A percentile compares a stretch with the other conserved stretches of the same genome.
These are phyloP conservation scores for Oreotrochilus melanogaster DNA, from an alignment of 2,113 vertebrate genomes.

Conservation along the genomic window DNA sequence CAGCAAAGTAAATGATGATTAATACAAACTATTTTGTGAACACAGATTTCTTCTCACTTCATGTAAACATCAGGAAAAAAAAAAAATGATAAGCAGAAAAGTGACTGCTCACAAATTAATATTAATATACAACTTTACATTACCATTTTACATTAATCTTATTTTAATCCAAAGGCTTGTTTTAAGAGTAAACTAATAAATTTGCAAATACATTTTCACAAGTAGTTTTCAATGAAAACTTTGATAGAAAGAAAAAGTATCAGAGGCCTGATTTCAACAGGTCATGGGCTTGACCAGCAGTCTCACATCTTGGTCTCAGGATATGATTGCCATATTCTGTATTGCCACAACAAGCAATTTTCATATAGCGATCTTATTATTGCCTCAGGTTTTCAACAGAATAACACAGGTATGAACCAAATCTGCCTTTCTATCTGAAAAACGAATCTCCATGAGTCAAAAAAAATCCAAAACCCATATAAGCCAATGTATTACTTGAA, in stretches of 20 bases:
- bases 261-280: not conserved
- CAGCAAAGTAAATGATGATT: conserved; percentile 38
- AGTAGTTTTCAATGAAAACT: not conserved
- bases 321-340: not conserved
- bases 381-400: not conserved
- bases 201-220: not conserved
- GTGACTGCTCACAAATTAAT: not conserved
- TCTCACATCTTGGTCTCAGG: not conserved
- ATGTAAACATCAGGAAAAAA: not conserved
- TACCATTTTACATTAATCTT: not conserved
- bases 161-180: not conserved
- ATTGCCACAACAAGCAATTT: not conserved
- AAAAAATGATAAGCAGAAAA: not conserved
- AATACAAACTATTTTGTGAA: not conserved
- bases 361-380: not conserved
- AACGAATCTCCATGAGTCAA: not conserved
- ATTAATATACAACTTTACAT: not conserved
- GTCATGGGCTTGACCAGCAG: not conserved
- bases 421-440: not conserved
- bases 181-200: not conserved
- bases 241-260: not conserved
- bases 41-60: not conserved
- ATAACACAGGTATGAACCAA: not conserved
- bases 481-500: not conserved
- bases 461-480: not conserved